Percentiles rank a stretch among this genome's conserved stretches.
These are phyloP conservation scores for Pseudomyrmex dendroicus DNA, from an alignment of 1,140 invertebrate genomes.

Conservation along the genomic window DNA sequence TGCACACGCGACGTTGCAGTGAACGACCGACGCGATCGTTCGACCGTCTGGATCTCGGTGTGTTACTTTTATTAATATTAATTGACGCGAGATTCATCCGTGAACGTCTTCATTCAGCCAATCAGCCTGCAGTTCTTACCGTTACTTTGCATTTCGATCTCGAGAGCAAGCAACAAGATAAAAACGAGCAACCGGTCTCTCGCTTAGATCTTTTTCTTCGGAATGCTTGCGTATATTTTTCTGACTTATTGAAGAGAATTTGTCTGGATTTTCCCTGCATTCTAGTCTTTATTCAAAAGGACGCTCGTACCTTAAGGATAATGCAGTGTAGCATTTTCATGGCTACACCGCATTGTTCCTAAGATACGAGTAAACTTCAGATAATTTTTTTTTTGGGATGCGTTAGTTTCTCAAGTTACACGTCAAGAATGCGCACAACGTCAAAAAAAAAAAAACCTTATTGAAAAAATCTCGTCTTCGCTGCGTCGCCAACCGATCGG, in stretches of 20 bases:
- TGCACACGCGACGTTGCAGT: not conserved
- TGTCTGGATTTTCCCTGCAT: too few species aligned
- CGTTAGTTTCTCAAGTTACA: not conserved
- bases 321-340: too few species aligned
- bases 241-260: too few species aligned
- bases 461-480: not conserved
- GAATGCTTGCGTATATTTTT: too few species aligned
- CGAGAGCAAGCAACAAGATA: not conserved
- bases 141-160: constrained; percentile 30
- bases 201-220: too few species aligned
- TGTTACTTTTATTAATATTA: constrained; percentile 55
- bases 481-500: not conserved
- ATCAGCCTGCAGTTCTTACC: constrained; percentile 8
- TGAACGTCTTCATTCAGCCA: constrained; percentile 53
- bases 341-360: too few species aligned
- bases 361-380: too few species aligned
- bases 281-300: too few species aligned
- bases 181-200: too few species aligned
- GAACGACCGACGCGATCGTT: constrained; percentile 6
- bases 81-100: constrained; percentile 53
- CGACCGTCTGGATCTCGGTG: constrained; percentile 3
- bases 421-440: not conserved
- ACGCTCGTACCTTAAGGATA: too few species aligned
- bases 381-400: too few species aligned
- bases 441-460: not conserved